Conservation (phyloP, 1,140 invertebrate species). For the Sminthurinus signatus region DNA sequence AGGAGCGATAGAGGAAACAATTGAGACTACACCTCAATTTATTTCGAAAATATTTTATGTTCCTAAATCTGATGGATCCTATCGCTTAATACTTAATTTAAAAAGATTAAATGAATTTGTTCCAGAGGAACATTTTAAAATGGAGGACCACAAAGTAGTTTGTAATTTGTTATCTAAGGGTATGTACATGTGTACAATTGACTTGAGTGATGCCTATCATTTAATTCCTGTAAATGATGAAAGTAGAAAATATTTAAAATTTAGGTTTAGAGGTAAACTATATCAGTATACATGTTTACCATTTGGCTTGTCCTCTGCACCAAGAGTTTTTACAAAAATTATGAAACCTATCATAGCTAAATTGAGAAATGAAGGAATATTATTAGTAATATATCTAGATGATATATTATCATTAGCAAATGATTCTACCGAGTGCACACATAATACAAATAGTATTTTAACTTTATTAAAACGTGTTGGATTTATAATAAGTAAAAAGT, state of each 20-base stretch:
- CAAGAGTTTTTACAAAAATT: constrained; percentile 25
- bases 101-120: constrained; percentile 23
- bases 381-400: constrained; percentile 25
- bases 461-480: constrained; percentile 11
- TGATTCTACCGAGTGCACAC: neutral
- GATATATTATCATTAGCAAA: constrained; percentile 22
- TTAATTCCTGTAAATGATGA: neutral
- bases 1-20: neutral
- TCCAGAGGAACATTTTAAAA: constrained; percentile 10
- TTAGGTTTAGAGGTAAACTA: constrained; percentile 9
- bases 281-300: constrained; percentile 25
- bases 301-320: constrained; percentile 19
- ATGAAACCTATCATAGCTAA: constrained; percentile 21
- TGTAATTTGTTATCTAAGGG: constrained; percentile 8
- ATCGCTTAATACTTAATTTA: constrained; percentile 22
- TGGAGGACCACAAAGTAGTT: constrained; percentile 19
- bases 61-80: constrained; percentile 12
- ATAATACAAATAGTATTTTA: neutral
- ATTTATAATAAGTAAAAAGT: constrained; percentile 22
- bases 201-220: constrained; percentile 29
- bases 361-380: constrained; percentile 9
- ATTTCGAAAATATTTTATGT: constrained; percentile 10
- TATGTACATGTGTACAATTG: constrained; percentile 16
- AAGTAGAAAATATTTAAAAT: constrained; percentile 22
- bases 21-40: neutral